A percentile compares a stretch with the other conserved stretches of the same genome.
Evolutionary conservation across 2,888 invertebrate species (phyloP).

Genomic region (Orthosia incerta): DNA sequence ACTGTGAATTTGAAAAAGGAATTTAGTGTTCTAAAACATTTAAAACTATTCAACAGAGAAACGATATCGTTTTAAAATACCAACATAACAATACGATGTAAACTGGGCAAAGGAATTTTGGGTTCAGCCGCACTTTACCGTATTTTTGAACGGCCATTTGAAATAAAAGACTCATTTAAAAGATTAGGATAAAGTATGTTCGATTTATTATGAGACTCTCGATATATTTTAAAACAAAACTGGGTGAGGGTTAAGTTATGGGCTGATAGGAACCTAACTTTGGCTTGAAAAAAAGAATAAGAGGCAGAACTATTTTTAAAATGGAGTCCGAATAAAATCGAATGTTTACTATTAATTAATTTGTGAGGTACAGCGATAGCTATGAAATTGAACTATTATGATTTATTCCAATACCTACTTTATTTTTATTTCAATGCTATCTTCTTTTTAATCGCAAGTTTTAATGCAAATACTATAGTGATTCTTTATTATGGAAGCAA

Average conservation of each 20-base stretch:
- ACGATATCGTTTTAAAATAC: conserved; percentile 68
- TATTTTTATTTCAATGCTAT: no score
- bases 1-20: conserved; percentile 30
- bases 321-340: no score
- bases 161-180: conserved; percentile 76
- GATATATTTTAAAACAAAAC: conserved; percentile 71
- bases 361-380: no score
- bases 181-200: conserved; percentile 72
- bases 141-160: conserved; percentile 65
- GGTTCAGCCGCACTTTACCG: conserved; percentile 56
- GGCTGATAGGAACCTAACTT: conserved; percentile 40
- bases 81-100: conserved; percentile 67
- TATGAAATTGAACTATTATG: no score
- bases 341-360: no score
- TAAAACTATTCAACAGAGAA: conserved; percentile 31
- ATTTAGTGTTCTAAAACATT: conserved; percentile 43
- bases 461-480: no score
- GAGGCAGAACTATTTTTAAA: background rate
- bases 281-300: conserved; percentile 1
- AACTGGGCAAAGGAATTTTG: conserved; percentile 69
- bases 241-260: conserved; percentile 65
- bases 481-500: no score
- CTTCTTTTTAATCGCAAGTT: no score
- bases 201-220: conserved; percentile 74
- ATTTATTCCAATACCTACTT: no score